Base-by-base conservation (phyloP, 2,113 vertebrate genomes). In the Origma solitaria region DNA sequence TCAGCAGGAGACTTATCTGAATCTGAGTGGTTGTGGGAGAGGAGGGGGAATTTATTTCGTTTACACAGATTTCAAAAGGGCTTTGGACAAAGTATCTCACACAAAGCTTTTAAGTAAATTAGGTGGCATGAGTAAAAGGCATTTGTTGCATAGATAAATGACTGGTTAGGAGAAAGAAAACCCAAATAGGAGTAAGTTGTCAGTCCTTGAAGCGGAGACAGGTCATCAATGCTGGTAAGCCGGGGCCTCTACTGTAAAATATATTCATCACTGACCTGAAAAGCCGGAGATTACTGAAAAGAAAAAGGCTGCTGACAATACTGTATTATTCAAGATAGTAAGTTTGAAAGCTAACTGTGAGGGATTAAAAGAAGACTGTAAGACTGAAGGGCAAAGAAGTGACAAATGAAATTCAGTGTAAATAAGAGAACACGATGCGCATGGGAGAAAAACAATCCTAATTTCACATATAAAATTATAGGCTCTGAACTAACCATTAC, bases 51-150 rank as follows among this genome's bases (percentile, higher is more conserved):
- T 57, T 68, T 92, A 40, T 73, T 86, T 42, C 20, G 4, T 77
- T 73, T 81, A 53, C 50, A n/a, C 1, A 66, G 70, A 45, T 71
- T 94, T 87, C n/a, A 49, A 90, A 94, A 85, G 33, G 37, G 17
- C 22, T 87, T 69, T 80, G 49, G 58, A 91, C 15, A 40, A 76
- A 35, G 7, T 54, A 13, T 88, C 58, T 80, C 31, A 47, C 37
- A 76, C 22, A 90, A 93, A 88, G 75, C 88, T 96, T 93, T 93
- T 86, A 94, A 90, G 54, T 73, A 95, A 93, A 93, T 93, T 86
- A 86, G 27, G 35, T 82, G 15, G 47, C 58, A 88, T 11, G 44
- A 90, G 35, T 11, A 95, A 95, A 88, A 90, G 45, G 14, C 50
- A 58, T 92, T 88, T 93, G 21, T 77, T 77, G 50, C 54, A 62